Percentiles rank a stretch among this genome's conserved stretches.
These are phyloP conservation scores for Troides aeacus DNA, from an alignment of 2,888 invertebrate species.

Conservation along the genomic window DNA sequence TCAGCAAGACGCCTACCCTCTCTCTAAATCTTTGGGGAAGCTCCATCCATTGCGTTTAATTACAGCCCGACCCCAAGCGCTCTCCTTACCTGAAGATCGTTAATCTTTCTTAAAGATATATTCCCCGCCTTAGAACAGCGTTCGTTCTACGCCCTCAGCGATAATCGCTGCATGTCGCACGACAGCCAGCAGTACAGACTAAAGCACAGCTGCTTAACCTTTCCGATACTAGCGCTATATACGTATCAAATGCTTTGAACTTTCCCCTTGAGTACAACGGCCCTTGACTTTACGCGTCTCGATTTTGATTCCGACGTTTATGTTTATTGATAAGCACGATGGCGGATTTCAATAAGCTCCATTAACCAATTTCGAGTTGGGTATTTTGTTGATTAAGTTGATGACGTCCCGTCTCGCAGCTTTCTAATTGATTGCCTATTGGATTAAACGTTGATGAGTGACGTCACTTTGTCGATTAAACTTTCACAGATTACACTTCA, in stretches of 20 bases:
- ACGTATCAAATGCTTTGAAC: slow-evolving; percentile 69
- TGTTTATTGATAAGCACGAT: slow-evolving; percentile 73
- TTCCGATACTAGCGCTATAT: slow-evolving; percentile 46
- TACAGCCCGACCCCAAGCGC: slow-evolving; percentile 70
- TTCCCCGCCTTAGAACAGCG: slow-evolving; percentile 61
- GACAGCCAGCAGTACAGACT: slow-evolving; percentile 40
- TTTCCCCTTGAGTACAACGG: slow-evolving; percentile 58
- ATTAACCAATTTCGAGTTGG: slow-evolving; percentile 72
- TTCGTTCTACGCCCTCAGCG: slow-evolving; percentile 56
- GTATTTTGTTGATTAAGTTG: slow-evolving; percentile 62
- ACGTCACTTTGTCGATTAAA: slow-evolving; percentile 31
- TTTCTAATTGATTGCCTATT: slow-evolving; percentile 57
- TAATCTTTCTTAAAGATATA: slow-evolving; percentile 80
- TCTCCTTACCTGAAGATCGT: slow-evolving; percentile 75
- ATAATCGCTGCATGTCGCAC: slow-evolving; percentile 69
- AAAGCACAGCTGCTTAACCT: slow-evolving; percentile 46
- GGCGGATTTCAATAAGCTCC: slow-evolving; percentile 71
- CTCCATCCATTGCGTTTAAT: slow-evolving; percentile 78
- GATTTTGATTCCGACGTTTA: slow-evolving; percentile 69
- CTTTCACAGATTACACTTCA: background rate
- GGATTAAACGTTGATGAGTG: slow-evolving; percentile 40
- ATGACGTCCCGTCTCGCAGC: slow-evolving; percentile 48
- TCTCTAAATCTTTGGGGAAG: slow-evolving; percentile 73
- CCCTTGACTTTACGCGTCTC: slow-evolving; percentile 59
- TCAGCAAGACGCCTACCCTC: slow-evolving; percentile 74